phyloP scores from a whole-genome alignment of 2,113 vertebrate genomes.

The Neomonachus schauinslandi region DNA sequence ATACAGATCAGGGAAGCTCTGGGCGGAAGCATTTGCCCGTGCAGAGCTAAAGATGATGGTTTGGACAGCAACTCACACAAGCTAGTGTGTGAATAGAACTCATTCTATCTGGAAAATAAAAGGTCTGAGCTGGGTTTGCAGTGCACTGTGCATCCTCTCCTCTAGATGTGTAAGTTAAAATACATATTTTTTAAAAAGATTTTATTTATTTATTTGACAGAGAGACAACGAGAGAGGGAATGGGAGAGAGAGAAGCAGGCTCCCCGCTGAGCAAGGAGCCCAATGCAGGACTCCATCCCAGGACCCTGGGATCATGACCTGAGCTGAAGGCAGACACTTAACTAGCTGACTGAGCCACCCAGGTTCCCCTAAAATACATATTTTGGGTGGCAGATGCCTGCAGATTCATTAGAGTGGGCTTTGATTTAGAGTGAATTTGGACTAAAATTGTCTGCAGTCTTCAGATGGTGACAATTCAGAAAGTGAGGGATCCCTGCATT shows the following conservation, averaged over 20 bases:
- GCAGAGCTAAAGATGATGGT: background rate
- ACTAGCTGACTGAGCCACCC: no score
- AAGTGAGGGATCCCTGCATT: background rate
- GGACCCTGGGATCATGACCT: no score
- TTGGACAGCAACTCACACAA: background rate
- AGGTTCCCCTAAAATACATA: background rate
- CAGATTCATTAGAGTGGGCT: background rate
- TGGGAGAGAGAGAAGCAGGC: no score
- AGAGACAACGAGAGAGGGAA: no score
- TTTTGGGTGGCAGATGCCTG: background rate
- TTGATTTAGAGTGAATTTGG: background rate
- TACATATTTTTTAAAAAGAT: no score
- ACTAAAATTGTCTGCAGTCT: background rate
- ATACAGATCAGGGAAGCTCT: background rate
- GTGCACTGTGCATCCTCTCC: background rate
- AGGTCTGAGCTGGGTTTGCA: background rate
- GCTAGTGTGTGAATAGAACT: background rate
- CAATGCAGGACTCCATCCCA: no score
- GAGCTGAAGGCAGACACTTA: no score
- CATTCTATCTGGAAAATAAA: background rate
- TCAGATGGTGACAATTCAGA: conserved; percentile 13
- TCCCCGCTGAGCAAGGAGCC: no score
- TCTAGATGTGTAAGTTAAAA: background rate
- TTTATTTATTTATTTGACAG: no score
- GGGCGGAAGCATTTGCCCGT: background rate